A percentile compares a stretch with the other conserved stretches of the same genome.
Conservation (phyloP, 1,140 invertebrate species). For the Aphelenchoides avenae region DNA sequence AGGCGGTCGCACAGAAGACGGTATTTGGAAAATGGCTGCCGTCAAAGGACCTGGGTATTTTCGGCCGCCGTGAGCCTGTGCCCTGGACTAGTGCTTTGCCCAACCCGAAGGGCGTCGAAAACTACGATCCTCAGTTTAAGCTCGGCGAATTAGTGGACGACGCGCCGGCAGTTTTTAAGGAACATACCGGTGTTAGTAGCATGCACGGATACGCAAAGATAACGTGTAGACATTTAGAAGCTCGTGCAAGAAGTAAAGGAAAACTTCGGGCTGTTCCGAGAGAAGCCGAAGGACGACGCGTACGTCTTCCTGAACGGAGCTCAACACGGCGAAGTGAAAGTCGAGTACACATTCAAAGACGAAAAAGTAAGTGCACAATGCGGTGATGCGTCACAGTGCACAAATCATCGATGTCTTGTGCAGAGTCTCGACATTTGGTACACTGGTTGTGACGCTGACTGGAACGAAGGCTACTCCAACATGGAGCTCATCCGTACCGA, state of each 20-base stretch:
- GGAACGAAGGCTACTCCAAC: slow-evolving; percentile 45
- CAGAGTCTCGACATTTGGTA: slow-evolving; percentile 28
- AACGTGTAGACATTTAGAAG: neutral
- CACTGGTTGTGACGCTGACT: slow-evolving; percentile 44
- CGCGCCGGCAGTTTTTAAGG: slow-evolving; percentile 21
- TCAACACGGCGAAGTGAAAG: slow-evolving; percentile 17
- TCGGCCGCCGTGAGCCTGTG: neutral
- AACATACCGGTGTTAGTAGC: slow-evolving; percentile 24
- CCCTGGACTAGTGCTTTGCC: slow-evolving; percentile 21
- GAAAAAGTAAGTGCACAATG: slow-evolving; percentile 31
- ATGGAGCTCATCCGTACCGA: slow-evolving; percentile 28
- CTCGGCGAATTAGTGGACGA: slow-evolving; percentile 18
- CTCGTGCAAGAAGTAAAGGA: slow-evolving; percentile 22
- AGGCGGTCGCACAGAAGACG: slow-evolving; percentile 1
- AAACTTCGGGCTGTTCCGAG: neutral
- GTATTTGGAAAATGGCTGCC: slow-evolving; percentile 4
- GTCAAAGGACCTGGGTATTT: slow-evolving; percentile 6
- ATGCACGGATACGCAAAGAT: too few species aligned
- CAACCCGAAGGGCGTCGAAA: slow-evolving; percentile 15
- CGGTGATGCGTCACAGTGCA: too few species aligned
- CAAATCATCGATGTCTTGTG: slow-evolving; percentile 14
- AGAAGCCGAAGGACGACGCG: neutral
- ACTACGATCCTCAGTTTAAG: slow-evolving; percentile 24
- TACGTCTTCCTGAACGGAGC: too few species aligned
- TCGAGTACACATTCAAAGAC: slow-evolving; percentile 38